phyloP scores from a whole-genome alignment of 2,888 invertebrate species.

The Agrypnus murinus region DNA sequence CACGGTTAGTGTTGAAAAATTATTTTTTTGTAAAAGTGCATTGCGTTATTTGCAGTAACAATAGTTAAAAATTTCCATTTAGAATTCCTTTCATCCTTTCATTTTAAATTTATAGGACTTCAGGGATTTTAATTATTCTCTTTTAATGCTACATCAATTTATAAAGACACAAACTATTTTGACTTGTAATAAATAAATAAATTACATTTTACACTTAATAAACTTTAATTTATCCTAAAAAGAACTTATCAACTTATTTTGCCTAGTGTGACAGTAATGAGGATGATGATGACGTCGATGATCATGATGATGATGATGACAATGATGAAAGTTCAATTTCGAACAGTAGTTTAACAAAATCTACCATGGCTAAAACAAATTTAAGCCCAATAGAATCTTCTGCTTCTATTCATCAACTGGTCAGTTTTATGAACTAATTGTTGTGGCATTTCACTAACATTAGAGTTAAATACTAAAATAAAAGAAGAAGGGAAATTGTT shows the following conservation, averaged over 20 bases:
- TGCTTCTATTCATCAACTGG: constrained; percentile 57
- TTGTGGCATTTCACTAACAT: constrained; percentile 20
- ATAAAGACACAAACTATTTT: background rate
- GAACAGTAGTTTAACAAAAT: constrained; percentile 31
- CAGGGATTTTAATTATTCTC: too few species aligned
- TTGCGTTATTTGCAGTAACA: too few species aligned
- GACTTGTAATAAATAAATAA: constrained; percentile 1
- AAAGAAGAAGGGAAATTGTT: too few species aligned
- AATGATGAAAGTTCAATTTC: constrained; percentile 48
- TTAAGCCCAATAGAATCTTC: constrained; percentile 48
- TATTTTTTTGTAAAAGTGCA: too few species aligned
- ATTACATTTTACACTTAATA: background rate
- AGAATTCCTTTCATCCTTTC: too few species aligned
- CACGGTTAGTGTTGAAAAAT: constrained; percentile 75
- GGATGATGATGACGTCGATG: constrained; percentile 50
- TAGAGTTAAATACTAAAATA: constrained; percentile 15
- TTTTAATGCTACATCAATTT: background rate
- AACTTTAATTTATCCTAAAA: background rate
- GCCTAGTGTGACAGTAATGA: constrained; percentile 56
- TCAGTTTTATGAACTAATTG: constrained; percentile 61
- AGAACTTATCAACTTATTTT: constrained; percentile 39
- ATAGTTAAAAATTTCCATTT: too few species aligned
- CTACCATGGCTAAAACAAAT: constrained; percentile 29
- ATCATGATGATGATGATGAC: constrained; percentile 47
- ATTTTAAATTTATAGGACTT: too few species aligned